phyloP scores from a whole-genome alignment of 92 coral and sea anemone species.

The Isaurus tuberculatus region DNA sequence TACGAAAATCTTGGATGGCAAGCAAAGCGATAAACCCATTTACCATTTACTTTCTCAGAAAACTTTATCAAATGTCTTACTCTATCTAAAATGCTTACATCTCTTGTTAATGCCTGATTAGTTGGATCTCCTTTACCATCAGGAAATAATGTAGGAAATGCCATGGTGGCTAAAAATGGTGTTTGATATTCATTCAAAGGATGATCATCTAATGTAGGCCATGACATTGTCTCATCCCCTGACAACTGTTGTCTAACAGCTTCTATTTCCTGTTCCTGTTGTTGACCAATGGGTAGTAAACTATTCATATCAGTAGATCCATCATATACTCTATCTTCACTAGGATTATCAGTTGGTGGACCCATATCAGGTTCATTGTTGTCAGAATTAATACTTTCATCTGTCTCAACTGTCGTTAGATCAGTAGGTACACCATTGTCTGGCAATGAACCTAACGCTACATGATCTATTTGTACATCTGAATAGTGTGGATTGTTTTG shows the following conservation, averaged over 20 bases:
- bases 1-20: no score
- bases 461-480: slow-evolving; percentile 20
- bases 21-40: slow-evolving; percentile 50
- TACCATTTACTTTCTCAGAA: no score
- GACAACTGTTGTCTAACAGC: slow-evolving; percentile 50
- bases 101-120: no score
- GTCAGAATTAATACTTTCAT: slow-evolving; percentile 8
- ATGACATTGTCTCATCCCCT: slow-evolving; percentile 43
- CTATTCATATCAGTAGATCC: slow-evolving; percentile 60
- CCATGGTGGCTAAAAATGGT: slow-evolving; percentile 55
- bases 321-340: slow-evolving; percentile 45
- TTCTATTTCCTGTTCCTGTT: slow-evolving; percentile 50
- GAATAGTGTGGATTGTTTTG: slow-evolving; percentile 32
- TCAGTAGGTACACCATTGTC: slow-evolving; percentile 48
- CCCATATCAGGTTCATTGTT: slow-evolving; percentile 31
- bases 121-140: no score
- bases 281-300: slow-evolving; percentile 60
- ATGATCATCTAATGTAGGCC: slow-evolving; percentile 47
- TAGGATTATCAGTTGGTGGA: slow-evolving; percentile 43
- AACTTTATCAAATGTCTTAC: slow-evolving; percentile 44
- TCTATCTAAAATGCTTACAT: slow-evolving; percentile 35
- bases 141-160: no score
- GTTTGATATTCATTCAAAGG: slow-evolving; percentile 47
- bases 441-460: slow-evolving; percentile 41
- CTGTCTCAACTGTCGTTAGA: slow-evolving; percentile 48